Conservation (phyloP, 2,888 invertebrate genomes). For the Eristalis tenax region DNA sequence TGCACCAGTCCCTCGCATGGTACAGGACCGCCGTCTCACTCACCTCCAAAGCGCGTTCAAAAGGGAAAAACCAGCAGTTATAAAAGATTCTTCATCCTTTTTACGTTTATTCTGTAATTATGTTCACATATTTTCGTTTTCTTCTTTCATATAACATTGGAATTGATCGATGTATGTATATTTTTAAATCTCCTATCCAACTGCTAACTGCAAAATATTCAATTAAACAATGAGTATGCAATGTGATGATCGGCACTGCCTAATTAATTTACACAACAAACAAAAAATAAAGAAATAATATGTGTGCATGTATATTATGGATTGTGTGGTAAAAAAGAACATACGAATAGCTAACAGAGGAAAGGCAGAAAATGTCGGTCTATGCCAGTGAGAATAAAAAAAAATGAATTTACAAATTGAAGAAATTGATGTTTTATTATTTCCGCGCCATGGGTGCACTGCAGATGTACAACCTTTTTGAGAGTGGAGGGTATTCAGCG, state of each 20-base stretch:
- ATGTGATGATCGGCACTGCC: slow-evolving; percentile 3
- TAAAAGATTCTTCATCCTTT: slow-evolving; percentile 42
- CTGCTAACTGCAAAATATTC: slow-evolving; percentile 17
- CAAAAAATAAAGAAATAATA: neutral
- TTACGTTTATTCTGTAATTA: slow-evolving; percentile 46
- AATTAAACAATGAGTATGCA: neutral
- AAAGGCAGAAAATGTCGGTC: slow-evolving; percentile 8
- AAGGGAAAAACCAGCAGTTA: slow-evolving; percentile 32
- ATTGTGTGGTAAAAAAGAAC: neutral
- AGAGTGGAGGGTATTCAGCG: slow-evolving; percentile 73
- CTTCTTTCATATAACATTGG: slow-evolving; percentile 45
- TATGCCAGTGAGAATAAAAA: slow-evolving; percentile 7
- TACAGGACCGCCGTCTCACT: neutral
- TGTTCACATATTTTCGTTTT: slow-evolving; percentile 23
- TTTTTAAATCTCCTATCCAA: slow-evolving; percentile 3
- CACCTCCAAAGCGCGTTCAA: neutral
- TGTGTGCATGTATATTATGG: neutral
- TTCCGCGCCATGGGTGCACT: slow-evolving; percentile 36
- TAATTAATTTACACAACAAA: slow-evolving; percentile 19
- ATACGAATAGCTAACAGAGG: slow-evolving; percentile 25
- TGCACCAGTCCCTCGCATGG: too few species aligned
- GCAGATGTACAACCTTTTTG: neutral
- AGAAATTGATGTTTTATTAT: slow-evolving; percentile 5
- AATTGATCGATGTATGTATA: slow-evolving; percentile 37
- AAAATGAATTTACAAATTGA: slow-evolving; percentile 16